A percentile compares a stretch with the other conserved stretches of the same genome.
phyloP scores from a whole-genome alignment of 2,888 invertebrate genomes.

The Elmis aenea region DNA sequence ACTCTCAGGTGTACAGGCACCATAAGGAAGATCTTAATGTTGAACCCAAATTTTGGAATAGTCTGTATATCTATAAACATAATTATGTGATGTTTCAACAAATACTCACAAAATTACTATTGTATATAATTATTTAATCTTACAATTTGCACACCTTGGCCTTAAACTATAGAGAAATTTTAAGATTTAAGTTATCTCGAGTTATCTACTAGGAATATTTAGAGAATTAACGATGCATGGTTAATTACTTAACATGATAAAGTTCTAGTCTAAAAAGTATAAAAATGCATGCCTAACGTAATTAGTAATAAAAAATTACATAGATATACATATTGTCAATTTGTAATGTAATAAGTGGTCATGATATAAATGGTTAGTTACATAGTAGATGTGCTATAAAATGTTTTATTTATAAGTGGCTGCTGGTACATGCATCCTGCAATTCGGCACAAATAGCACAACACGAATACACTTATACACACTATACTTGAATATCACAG shows the following conservation, averaged over 20 bases:
- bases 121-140: too few relatives aligned
- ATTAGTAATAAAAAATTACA: slow-evolving; percentile 19
- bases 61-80: too few relatives aligned
- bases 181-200: too few relatives aligned
- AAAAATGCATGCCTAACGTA: slow-evolving; percentile 26
- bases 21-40: too few relatives aligned
- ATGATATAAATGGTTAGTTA: slow-evolving; percentile 20
- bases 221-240: too few relatives aligned
- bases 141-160: too few relatives aligned
- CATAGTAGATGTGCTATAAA: slow-evolving; percentile 15
- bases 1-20: too few relatives aligned
- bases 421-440: slow-evolving; percentile 29
- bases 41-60: too few relatives aligned
- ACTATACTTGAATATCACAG: slow-evolving; percentile 47
- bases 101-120: too few relatives aligned
- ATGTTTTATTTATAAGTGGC: slow-evolving; percentile 17
- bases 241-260: too few relatives aligned
- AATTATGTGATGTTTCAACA: too few relatives aligned
- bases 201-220: too few relatives aligned
- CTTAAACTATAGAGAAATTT: slow-evolving; percentile 17
- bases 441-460: slow-evolving; percentile 41
- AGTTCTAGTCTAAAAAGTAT: slow-evolving; percentile 18
- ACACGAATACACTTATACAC: slow-evolving; percentile 43
- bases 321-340: slow-evolving; percentile 29
- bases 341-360: slow-evolving; percentile 24